Conservation (phyloP, 2,888 invertebrate genomes). For the Standfussiana lucernea region DNA sequence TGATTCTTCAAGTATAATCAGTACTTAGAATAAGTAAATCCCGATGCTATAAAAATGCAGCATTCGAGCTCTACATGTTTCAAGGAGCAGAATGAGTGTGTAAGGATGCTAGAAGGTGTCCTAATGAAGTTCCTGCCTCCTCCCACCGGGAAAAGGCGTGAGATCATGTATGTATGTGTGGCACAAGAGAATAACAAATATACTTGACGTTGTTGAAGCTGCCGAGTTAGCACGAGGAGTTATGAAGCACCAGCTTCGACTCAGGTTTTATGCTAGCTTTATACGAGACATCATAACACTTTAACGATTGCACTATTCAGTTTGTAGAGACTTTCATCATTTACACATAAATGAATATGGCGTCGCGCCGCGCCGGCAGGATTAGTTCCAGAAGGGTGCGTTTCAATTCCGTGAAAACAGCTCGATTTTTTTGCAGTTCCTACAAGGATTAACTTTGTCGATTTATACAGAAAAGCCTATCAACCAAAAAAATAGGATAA, state of each 20-base stretch:
- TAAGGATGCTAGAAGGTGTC: neutral
- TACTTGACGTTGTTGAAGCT: neutral
- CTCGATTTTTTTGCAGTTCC: too few relatives aligned
- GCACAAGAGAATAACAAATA: neutral
- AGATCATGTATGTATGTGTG: neutral
- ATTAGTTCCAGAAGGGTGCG: too few relatives aligned
- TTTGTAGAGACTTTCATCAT: conserved; percentile 9
- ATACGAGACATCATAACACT: conserved; percentile 14
- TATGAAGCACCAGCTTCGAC: conserved; percentile 10
- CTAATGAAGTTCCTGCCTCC: too few relatives aligned
- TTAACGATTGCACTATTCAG: conserved; percentile 20
- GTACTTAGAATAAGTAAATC: neutral
- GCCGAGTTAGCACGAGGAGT: neutral
- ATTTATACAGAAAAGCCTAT: too few relatives aligned
- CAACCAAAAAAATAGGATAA: too few relatives aligned
- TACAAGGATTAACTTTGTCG: too few relatives aligned
- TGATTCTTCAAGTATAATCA: neutral
- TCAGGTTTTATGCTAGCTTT: conserved; percentile 10
- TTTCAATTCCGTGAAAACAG: too few relatives aligned
- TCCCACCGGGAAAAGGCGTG: neutral
- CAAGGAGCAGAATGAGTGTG: neutral
- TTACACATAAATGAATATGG: conserved; percentile 2
- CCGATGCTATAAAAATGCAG: too few relatives aligned
- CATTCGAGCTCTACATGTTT: neutral
- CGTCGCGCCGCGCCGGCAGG: too few relatives aligned